These are phyloP conservation scores for Amphilophus citrinellus DNA, from an alignment of 2,113 vertebrate species.

Conservation along the genomic window DNA sequence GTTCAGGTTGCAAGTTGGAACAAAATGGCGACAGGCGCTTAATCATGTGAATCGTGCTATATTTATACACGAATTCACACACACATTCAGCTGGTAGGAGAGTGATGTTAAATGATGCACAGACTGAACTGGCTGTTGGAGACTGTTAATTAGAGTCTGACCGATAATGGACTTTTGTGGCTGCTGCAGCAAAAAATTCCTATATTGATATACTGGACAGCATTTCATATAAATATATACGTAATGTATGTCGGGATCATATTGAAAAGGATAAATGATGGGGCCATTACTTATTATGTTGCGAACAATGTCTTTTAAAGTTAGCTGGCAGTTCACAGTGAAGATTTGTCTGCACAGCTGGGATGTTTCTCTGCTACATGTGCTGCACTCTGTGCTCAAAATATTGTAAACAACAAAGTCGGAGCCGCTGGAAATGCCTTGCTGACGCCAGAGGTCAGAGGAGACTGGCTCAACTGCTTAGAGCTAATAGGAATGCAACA, in stretches of 20 bases:
- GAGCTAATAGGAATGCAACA: too few species aligned
- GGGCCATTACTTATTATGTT: background rate
- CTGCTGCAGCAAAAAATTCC: background rate
- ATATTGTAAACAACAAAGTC: background rate
- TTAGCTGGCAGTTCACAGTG: background rate
- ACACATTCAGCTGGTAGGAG: background rate
- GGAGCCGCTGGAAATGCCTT: background rate
- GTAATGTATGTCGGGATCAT: background rate
- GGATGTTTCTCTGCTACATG: background rate
- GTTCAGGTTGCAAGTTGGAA: background rate
- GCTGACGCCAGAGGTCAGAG: too few species aligned
- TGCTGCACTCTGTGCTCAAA: background rate
- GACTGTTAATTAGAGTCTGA: constrained; percentile 5
- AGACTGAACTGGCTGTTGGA: constrained; percentile 13
- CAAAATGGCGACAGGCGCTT: constrained; percentile 14
- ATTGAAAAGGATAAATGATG: background rate
- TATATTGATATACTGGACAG: background rate
- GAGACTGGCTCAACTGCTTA: too few species aligned
- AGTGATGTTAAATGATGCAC: constrained; percentile 29
- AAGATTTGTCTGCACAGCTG: background rate
- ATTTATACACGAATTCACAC: background rate
- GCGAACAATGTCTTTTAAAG: background rate
- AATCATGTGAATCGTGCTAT: background rate
- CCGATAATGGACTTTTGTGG: background rate
- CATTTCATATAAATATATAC: background rate